A percentile compares a stretch with the other conserved stretches of the same genome.
Conservation (phyloP, 2,113 vertebrate species). For the Anoplopoma fimbria region DNA sequence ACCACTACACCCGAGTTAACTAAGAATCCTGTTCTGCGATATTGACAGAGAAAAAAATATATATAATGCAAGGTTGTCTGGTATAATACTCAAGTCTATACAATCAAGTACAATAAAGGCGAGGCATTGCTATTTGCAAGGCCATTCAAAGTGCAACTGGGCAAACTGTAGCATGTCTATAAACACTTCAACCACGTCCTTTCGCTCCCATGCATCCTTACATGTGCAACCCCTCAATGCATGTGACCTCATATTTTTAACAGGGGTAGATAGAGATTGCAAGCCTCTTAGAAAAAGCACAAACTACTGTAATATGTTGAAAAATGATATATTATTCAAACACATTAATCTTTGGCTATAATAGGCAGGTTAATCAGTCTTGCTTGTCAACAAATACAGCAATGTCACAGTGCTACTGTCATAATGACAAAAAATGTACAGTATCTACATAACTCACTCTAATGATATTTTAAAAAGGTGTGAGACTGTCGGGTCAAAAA, state of each 20-base stretch:
- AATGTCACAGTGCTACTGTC: neutral
- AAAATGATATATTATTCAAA: neutral
- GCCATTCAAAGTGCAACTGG: neutral
- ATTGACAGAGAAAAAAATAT: neutral
- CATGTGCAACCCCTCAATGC: neutral
- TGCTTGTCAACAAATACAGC: neutral
- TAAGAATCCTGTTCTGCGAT: neutral
- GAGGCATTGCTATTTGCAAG: neutral
- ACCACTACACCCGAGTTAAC: neutral
- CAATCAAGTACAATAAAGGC: neutral
- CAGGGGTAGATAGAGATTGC: constrained; percentile 20
- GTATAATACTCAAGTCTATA: too few species aligned
- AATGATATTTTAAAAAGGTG: constrained; percentile 7
- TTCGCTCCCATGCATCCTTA: neutral
- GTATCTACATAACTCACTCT: neutral
- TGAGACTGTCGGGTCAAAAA: constrained; percentile 21
- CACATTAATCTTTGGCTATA: neutral
- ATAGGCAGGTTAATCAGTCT: neutral
- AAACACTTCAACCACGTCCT: neutral
- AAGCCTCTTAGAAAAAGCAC: constrained; percentile 11
- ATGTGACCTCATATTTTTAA: constrained; percentile 20
- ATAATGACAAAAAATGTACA: neutral
- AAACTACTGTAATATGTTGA: neutral
- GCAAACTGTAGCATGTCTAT: neutral
- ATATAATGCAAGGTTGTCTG: neutral